A percentile compares a stretch with the other conserved stretches of the same genome.
These are phyloP conservation scores for Taxidea taxus DNA, from an alignment of 2,113 vertebrate species.

Conservation along the genomic window DNA sequence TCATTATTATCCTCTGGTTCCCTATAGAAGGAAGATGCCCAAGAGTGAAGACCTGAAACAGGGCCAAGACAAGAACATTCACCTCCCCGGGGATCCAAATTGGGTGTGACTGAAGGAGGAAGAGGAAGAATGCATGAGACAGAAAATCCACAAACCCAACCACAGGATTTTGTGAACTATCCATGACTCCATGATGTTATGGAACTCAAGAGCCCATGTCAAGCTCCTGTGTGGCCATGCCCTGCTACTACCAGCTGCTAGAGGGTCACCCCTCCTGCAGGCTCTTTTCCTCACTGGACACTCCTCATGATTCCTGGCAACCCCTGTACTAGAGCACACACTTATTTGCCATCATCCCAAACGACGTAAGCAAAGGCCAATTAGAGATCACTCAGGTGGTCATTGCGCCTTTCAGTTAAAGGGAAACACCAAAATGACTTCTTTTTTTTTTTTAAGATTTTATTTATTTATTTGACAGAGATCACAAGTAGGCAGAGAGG, in stretches of 20 bases:
- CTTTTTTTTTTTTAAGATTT: too few relatives aligned
- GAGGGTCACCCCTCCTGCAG: not conserved
- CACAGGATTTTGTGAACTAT: not conserved
- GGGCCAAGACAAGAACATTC: not conserved
- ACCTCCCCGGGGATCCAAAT: not conserved
- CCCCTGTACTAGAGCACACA: fast-evolving
- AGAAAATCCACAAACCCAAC: not conserved
- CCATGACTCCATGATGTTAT: fast-evolving
- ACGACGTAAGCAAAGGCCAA: not conserved
- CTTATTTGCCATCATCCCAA: not conserved
- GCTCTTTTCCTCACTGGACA: not conserved
- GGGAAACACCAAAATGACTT: not conserved
- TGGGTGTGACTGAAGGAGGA: not conserved
- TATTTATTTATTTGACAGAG: too few relatives aligned
- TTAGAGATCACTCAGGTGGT: not conserved
- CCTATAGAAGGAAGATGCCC: not conserved
- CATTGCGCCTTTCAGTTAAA: not conserved
- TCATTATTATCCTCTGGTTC: not conserved
- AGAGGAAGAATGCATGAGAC: not conserved
- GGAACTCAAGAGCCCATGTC: too few relatives aligned
- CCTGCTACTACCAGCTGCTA: not conserved
- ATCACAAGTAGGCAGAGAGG: too few relatives aligned
- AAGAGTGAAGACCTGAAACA: not conserved
- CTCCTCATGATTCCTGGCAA: not conserved
- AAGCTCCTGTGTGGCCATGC: too few relatives aligned